phyloP scores from a whole-genome alignment of 2,113 vertebrate genomes.

The Corvus hawaiiensis region DNA sequence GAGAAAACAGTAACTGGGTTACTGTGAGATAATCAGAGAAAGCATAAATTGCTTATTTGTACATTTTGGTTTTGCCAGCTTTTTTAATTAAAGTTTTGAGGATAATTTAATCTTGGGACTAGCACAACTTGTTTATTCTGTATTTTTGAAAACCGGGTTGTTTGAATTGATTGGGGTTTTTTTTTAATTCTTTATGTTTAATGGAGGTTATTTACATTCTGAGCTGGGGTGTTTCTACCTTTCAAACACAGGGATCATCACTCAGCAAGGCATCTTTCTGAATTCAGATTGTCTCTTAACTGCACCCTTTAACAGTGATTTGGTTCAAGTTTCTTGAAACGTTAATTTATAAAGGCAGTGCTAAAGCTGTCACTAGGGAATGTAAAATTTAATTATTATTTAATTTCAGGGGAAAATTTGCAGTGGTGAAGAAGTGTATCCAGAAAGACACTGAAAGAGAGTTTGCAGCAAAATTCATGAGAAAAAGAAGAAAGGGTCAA shows the following conservation, averaged over 20 bases:
- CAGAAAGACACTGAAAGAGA: conserved; percentile 88
- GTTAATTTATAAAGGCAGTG: not conserved
- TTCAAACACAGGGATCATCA: not conserved
- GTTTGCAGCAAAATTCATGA: conserved; percentile 93
- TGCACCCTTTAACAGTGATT: not conserved
- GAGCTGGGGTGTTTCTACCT: not conserved
- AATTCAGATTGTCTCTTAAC: not conserved
- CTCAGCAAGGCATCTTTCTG: not conserved
- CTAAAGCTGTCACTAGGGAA: not conserved
- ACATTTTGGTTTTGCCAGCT: not conserved
- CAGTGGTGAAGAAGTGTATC: conserved; percentile 92
- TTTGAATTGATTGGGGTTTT: not conserved
- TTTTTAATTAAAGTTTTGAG: not conserved
- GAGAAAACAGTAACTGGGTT: not conserved
- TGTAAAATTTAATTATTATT: not conserved
- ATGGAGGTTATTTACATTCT: not conserved
- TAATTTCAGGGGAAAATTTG: conserved; percentile 90
- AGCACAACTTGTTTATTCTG: not conserved
- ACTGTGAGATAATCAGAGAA: not conserved
- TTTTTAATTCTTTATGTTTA: not conserved
- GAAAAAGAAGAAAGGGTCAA: conserved; percentile 90
- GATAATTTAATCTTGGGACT: not conserved
- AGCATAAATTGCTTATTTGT: not conserved
- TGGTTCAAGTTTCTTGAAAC: not conserved
- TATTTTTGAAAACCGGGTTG: not conserved